Evolutionary conservation across 2,888 invertebrate genomes (phyloP).

Genomic region (Parnassius orleans): DNA sequence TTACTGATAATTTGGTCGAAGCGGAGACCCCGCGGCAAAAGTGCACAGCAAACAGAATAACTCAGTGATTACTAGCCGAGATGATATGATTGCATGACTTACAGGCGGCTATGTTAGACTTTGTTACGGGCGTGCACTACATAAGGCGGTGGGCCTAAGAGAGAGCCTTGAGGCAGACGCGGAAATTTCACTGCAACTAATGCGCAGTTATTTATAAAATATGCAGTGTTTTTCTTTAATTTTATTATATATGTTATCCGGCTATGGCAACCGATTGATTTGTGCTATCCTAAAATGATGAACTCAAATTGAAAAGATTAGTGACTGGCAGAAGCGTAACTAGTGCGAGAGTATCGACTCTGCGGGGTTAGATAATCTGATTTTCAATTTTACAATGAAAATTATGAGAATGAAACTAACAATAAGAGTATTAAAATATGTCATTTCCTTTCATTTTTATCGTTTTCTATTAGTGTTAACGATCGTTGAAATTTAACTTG

Average conservation of each 20-base stretch:
- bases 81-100: conserved; percentile 54
- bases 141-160: conserved; percentile 49
- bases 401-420: too few species aligned
- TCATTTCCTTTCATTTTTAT: too few species aligned
- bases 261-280: too few species aligned
- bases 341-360: too few species aligned
- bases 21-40: conserved; percentile 46
- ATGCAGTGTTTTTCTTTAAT: background rate
- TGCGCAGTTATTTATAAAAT: conserved; percentile 31
- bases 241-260: background rate
- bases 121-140: conserved; percentile 33
- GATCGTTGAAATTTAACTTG: too few species aligned
- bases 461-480: too few species aligned
- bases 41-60: conserved; percentile 63
- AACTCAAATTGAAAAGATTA: too few species aligned
- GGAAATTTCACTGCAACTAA: conserved; percentile 43
- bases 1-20: conserved; percentile 59
- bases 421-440: too few species aligned
- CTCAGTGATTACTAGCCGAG: conserved; percentile 59
- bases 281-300: too few species aligned
- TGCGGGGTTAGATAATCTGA: too few species aligned
- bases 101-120: conserved; percentile 32
- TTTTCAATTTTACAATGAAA: too few species aligned
- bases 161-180: conserved; percentile 53
- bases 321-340: too few species aligned